A percentile compares a stretch with the other conserved stretches of the same genome.
phyloP scores from a whole-genome alignment of 2,113 vertebrate genomes.

The Ondatra zibethicus region DNA sequence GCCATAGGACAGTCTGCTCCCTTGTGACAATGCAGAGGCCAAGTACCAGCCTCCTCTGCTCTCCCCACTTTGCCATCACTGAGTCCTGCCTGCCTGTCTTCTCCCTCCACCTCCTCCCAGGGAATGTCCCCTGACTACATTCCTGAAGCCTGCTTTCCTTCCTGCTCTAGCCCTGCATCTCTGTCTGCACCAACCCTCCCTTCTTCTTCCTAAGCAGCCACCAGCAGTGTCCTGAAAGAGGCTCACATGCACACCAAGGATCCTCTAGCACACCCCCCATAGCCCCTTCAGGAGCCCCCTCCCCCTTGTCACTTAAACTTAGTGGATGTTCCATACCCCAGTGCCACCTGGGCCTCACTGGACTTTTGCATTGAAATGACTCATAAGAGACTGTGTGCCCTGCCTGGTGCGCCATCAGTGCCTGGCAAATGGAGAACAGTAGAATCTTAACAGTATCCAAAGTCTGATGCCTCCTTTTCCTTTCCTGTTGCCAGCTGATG shows the following conservation, averaged over 20 bases:
- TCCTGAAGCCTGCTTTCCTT: background rate
- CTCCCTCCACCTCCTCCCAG: background rate
- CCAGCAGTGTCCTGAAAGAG: background rate
- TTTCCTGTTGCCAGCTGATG: slow-evolving; percentile 87
- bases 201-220: background rate
- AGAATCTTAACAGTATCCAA: background rate
- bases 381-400: background rate
- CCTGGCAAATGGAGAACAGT: background rate
- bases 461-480: slow-evolving; percentile 64
- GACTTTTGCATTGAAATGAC: background rate
- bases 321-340: background rate
- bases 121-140: background rate
- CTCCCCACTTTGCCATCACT: too few relatives aligned
- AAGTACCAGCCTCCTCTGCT: background rate
- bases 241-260: background rate
- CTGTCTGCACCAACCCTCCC: background rate
- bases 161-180: background rate
- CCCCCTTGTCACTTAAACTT: background rate
- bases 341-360: background rate
- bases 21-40: background rate
- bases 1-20: background rate
- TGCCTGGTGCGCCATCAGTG: background rate
- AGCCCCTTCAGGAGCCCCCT: accelerated
- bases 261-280: background rate
- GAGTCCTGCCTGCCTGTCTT: background rate